Base-by-base conservation (phyloP, 2,113 vertebrate genomes). In the Hemicordylus capensis region DNA sequence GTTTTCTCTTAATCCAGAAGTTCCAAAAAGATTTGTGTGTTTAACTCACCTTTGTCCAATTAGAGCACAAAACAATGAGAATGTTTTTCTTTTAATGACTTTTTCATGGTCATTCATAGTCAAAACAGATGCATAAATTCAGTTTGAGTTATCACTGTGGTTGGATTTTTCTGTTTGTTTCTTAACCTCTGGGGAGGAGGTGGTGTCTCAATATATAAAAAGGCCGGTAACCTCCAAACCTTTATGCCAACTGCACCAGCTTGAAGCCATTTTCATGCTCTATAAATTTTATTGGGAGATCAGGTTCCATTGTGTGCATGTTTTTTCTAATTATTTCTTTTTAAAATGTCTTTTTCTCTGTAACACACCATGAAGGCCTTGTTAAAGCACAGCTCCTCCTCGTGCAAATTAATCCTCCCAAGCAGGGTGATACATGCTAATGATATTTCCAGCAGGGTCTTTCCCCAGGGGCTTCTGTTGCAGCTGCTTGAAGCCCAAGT, bases 261-360 rank as follows among this genome's bases (percentile, higher is more conserved):
- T 77, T 91, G 87, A 93, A 96, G 92, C 90, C 85, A 73, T 94
- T 95, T 96, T 95, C 96, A 97, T 92, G 95, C 91, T 95, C 93
- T 92, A 94, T 96, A 97, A 95, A 96, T 95, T 95, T 97, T 92
- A 96, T 91, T 87, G 91, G 93, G 80, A 94, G 91, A 93, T 94
- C 92, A 90, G 90, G 89, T 91, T 92, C 46, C 4, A 88, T 90
- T 66, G 61, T n/a, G n/a, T n/a, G n/a, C n/a, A n/a, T 83, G 76
- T 37, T 59, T 76, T 74, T 3, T 93, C 83, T 76, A 88, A 54
- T 48, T 73, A 46, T 73, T 61, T 39, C 42, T 75, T 70, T 4
- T 93, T 87, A 75, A 85, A 51, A n/a, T 46, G 39, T 22, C 14
- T 72, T 83, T 81, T 51, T 46, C 66, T 42, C 20, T 3, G 73